Conservation (phyloP, 2,888 invertebrate genomes). For the Lithodes maja region DNA sequence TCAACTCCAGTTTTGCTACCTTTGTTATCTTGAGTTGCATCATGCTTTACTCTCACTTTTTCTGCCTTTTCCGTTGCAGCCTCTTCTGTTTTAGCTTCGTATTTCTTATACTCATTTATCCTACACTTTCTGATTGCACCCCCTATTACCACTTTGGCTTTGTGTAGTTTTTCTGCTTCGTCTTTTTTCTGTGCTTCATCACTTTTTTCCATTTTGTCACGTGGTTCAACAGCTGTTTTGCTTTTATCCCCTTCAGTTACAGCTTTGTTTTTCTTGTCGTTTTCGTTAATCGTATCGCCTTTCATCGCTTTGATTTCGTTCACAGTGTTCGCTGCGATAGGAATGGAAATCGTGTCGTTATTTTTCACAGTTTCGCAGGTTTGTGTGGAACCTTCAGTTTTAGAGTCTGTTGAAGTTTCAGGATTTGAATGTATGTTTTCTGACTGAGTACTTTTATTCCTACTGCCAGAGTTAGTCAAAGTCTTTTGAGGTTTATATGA, state of each 20-base stretch:
- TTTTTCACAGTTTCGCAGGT: neutral
- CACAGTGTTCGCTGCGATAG: neutral
- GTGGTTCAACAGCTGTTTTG: no score
- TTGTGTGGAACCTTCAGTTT: neutral
- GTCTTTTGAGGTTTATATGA: neutral
- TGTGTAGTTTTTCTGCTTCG: neutral
- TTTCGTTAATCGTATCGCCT: neutral
- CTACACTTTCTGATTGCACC: neutral
- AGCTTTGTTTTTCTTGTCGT: neutral
- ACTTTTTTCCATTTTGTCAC: neutral
- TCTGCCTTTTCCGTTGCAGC: neutral
- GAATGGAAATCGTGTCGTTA: neutral
- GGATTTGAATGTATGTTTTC: neutral
- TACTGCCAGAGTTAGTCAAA: neutral
- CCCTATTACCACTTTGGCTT: neutral
- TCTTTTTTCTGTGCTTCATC: neutral
- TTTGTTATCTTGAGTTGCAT: no score
- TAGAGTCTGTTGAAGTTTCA: neutral
- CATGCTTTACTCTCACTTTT: neutral
- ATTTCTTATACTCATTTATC: neutral
- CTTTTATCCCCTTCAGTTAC: neutral
- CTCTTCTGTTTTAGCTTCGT: neutral
- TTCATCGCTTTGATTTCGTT: constrained; percentile 5
- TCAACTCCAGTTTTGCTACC: neutral
- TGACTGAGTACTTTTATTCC: neutral